phyloP scores from a whole-genome alignment of 2,888 invertebrate species.

The Apantesis nais region DNA sequence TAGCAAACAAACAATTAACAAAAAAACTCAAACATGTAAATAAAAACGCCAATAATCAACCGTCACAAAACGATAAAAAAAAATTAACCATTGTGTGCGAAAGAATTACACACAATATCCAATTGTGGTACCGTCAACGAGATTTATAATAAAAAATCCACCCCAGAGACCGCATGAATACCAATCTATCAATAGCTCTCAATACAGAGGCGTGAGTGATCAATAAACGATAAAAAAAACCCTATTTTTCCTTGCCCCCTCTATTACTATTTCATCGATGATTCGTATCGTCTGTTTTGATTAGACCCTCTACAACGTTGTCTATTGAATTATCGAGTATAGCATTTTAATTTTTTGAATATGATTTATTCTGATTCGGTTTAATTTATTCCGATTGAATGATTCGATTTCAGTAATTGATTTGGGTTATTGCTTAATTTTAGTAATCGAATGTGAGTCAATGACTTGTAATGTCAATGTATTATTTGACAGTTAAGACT shows the following conservation, averaged over 20 bases:
- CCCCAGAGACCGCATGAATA: constrained; percentile 79
- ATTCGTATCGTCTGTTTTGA: constrained; percentile 69
- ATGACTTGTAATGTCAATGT: constrained; percentile 38
- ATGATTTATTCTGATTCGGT: constrained; percentile 51
- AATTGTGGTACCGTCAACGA: constrained; percentile 79
- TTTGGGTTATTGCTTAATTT: constrained; percentile 50
- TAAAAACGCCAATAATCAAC: constrained; percentile 69
- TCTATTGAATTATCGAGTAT: constrained; percentile 72
- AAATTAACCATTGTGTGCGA: constrained; percentile 64
- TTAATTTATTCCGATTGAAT: constrained; percentile 54
- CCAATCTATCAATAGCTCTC: constrained; percentile 82
- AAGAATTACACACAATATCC: constrained; percentile 77
- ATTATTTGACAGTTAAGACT: neutral
- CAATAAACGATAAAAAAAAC: constrained; percentile 76
- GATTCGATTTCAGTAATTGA: constrained; percentile 51
- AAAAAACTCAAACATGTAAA: constrained; percentile 57
- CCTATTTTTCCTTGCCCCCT: constrained; percentile 65
- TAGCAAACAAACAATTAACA: constrained; percentile 48
- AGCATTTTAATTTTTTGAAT: constrained; percentile 52
- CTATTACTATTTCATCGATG: constrained; percentile 73
- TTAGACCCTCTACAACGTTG: constrained; percentile 69
- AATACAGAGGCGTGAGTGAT: constrained; percentile 79
- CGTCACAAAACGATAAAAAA: constrained; percentile 59
- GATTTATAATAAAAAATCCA: constrained; percentile 73
- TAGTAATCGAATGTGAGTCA: constrained; percentile 45